A percentile compares a stretch with the other conserved stretches of the same genome.
Evolutionary conservation across 2,888 invertebrate species (phyloP).

Genomic region (Phoronis australis): DNA sequence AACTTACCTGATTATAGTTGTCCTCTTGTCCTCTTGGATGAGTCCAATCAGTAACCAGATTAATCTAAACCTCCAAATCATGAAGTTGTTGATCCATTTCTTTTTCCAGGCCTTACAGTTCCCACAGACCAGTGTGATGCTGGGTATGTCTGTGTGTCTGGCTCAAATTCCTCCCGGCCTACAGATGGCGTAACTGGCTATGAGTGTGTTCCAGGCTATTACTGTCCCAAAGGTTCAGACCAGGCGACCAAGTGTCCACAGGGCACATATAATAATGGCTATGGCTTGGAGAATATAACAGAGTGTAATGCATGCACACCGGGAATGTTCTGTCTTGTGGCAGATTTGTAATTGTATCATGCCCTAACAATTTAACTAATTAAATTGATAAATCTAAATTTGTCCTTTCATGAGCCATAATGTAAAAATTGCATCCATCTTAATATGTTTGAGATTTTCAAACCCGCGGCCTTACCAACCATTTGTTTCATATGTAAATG

Average conservation of each 20-base stretch:
- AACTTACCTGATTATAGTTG: constrained; percentile 34
- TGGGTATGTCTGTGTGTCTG: constrained; percentile 36
- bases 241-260: constrained; percentile 38
- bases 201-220: constrained; percentile 35
- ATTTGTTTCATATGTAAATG: too few relatives aligned
- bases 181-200: constrained; percentile 40
- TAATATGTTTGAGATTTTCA: too few relatives aligned
- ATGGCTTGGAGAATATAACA: constrained; percentile 35
- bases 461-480: too few relatives aligned
- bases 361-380: too few relatives aligned
- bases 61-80: too few relatives aligned
- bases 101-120: constrained; percentile 21
- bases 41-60: too few relatives aligned
- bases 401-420: too few relatives aligned
- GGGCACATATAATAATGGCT: constrained; percentile 39
- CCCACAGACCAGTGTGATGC: constrained; percentile 38
- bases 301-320: constrained; percentile 38
- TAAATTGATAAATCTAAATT: too few relatives aligned
- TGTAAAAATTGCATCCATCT: too few relatives aligned
- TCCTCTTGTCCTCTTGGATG: constrained; percentile 36
- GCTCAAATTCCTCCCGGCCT: constrained; percentile 31
- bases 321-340: constrained; percentile 36
- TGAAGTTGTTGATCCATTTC: too few relatives aligned
- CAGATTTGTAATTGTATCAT: constrained; percentile 30
- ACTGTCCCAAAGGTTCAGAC: constrained; percentile 34